Evolutionary conservation across 1,140 invertebrate species (phyloP).

Genomic region (Trachelipus rathkii): DNA sequence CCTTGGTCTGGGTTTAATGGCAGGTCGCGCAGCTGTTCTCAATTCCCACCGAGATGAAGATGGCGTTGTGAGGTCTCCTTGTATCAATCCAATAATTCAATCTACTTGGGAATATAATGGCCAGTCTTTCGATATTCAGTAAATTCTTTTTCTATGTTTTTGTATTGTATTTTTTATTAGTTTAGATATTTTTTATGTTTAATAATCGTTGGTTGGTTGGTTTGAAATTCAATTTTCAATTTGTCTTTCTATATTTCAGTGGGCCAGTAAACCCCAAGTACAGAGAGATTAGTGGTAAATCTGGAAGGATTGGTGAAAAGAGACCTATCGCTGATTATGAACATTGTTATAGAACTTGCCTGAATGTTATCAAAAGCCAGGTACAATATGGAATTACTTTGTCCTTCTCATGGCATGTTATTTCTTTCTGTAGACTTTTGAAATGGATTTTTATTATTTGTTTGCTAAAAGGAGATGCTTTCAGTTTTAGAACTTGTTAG

Average conservation of each 20-base stretch:
- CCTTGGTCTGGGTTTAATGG: too few relatives aligned
- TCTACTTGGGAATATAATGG: conserved; percentile 61
- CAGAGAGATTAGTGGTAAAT: conserved; percentile 46
- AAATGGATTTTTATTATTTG: neutral
- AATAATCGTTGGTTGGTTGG: too few relatives aligned
- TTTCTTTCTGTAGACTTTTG: neutral
- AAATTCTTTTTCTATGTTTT: too few relatives aligned
- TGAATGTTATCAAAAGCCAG: conserved; percentile 31
- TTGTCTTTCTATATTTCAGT: conserved; percentile 39
- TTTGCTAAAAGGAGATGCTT: neutral
- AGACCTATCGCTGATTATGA: conserved; percentile 60
- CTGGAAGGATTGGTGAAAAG: conserved; percentile 53
- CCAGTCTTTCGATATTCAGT: conserved; percentile 53
- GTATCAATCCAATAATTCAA: conserved; percentile 72
- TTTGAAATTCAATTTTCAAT: neutral
- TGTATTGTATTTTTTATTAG: too few relatives aligned
- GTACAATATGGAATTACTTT: conserved; percentile 4
- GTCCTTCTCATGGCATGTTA: neutral
- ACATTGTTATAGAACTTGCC: conserved; percentile 57
- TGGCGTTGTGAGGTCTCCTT: conserved; percentile 59
- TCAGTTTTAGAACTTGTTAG: too few relatives aligned
- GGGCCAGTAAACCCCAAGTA: conserved; percentile 48
- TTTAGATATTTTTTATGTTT: too few relatives aligned
- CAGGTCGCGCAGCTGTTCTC: too few relatives aligned
- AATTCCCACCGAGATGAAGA: conserved; percentile 30